Percentiles rank a stretch among this genome's conserved stretches.
These are phyloP conservation scores for Halcyon malimbica DNA, from an alignment of 2,113 vertebrate genomes.

Conservation along the genomic window DNA sequence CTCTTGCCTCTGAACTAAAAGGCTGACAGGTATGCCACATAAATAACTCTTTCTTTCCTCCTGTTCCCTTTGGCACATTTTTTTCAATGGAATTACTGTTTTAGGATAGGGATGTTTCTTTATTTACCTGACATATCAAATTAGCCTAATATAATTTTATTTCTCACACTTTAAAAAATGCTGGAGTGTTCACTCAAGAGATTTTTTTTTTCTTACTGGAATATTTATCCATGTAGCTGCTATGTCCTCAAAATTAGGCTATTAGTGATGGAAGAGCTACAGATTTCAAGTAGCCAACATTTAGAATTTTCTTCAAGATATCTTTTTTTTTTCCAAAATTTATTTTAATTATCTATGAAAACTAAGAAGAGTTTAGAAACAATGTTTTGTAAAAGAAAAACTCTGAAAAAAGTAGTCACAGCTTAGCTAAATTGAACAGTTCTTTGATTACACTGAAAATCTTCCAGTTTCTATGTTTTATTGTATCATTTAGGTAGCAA, in stretches of 20 bases:
- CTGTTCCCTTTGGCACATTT: not conserved
- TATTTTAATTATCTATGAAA: not conserved
- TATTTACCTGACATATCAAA: not conserved
- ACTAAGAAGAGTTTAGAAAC: not conserved
- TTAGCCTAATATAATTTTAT: not conserved
- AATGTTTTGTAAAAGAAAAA: not conserved
- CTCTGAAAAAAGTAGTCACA: not conserved
- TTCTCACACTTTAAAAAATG: not conserved
- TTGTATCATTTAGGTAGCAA: not conserved
- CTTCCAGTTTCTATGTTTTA: not conserved
- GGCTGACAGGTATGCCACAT: not conserved
- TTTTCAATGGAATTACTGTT: not conserved
- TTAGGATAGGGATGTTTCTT: not conserved
- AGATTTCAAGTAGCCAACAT: not conserved
- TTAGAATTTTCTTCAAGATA: not conserved
- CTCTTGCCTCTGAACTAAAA: not conserved
- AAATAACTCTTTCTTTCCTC: not conserved
- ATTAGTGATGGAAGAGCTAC: not conserved
- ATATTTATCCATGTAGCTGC: not conserved
- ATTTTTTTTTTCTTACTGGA: not conserved
- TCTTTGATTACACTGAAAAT: not conserved
- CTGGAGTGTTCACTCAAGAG: not conserved
- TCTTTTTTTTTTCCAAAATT: not conserved
- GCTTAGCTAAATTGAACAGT: fast-evolving
- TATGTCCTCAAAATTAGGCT: not conserved